phyloP scores from a whole-genome alignment of 92 coral and sea anemone species.

The Siderastrea siderea region DNA sequence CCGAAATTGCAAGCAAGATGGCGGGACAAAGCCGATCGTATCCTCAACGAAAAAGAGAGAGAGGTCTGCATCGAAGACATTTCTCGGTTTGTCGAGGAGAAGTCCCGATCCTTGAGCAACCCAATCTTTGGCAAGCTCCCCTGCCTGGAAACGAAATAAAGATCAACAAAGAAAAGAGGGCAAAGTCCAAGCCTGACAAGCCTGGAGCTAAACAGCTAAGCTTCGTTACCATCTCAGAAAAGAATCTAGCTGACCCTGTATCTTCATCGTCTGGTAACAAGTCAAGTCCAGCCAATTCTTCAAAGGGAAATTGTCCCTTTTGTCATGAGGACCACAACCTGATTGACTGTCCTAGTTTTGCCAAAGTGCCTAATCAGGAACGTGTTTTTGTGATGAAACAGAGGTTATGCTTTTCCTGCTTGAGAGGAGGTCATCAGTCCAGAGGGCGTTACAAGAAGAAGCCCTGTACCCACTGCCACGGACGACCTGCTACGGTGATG shows the following conservation, averaged over 20 bases:
- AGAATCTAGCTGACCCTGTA: neutral
- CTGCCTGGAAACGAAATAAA: slow-evolving; percentile 1
- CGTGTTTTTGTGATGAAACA: slow-evolving; percentile 45
- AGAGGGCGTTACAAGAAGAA: slow-evolving; percentile 48
- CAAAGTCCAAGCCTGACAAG: slow-evolving; percentile 1
- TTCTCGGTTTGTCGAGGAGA: slow-evolving; percentile 52
- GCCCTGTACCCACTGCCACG: slow-evolving; percentile 50
- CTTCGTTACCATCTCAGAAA: neutral
- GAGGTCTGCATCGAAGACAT: slow-evolving; percentile 61
- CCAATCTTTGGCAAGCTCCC: slow-evolving; percentile 57
- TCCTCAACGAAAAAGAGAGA: slow-evolving; percentile 35
- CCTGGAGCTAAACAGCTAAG: neutral
- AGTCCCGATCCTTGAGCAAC: slow-evolving; percentile 47
- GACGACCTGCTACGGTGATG: slow-evolving; percentile 43
- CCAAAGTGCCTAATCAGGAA: slow-evolving; percentile 1
- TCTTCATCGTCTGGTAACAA: neutral
- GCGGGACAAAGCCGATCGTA: slow-evolving; percentile 56
- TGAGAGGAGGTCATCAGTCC: slow-evolving; percentile 58
- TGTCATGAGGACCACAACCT: slow-evolving; percentile 14
- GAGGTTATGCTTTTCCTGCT: slow-evolving; percentile 57
- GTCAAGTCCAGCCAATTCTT: neutral
- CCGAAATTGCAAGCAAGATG: slow-evolving; percentile 45
- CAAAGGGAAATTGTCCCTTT: neutral
- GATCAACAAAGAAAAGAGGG: neutral
- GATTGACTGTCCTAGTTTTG: slow-evolving; percentile 15